Percentiles rank a stretch among this genome's conserved stretches.
These are phyloP conservation scores for Diadumene lineata DNA, from an alignment of 92 coral and sea anemone genomes.

Conservation along the genomic window DNA sequence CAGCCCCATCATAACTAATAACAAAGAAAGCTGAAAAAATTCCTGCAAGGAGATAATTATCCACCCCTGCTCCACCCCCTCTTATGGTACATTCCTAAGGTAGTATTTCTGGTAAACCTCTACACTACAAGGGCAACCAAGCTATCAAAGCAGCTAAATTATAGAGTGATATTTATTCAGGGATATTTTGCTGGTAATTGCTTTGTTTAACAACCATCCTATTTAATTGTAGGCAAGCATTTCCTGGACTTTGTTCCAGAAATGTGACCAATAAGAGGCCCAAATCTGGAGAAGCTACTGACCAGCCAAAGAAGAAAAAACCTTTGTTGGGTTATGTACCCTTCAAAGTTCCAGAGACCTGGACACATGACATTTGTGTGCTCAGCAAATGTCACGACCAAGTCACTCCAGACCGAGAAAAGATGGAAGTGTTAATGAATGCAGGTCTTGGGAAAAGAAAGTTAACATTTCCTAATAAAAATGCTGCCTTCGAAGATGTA, in stretches of 20 bases:
- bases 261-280: conserved; percentile 50
- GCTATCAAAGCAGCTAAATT: too few relatives aligned
- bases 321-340: conserved; percentile 52
- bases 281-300: conserved; percentile 5
- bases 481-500: conserved; percentile 48
- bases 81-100: too few relatives aligned
- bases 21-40: too few relatives aligned
- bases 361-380: conserved; percentile 68
- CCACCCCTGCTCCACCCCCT: too few relatives aligned
- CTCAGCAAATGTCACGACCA: conserved; percentile 54
- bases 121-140: too few relatives aligned
- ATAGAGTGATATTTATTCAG: too few relatives aligned
- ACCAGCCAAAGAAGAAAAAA: conserved; percentile 50
- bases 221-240: too few relatives aligned
- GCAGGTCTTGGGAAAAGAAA: conserved; percentile 73
- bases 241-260: conserved; percentile 44
- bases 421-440: conserved; percentile 43
- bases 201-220: too few relatives aligned
- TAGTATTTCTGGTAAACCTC: too few relatives aligned
- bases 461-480: conserved; percentile 57
- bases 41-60: too few relatives aligned
- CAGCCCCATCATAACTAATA: too few relatives aligned
- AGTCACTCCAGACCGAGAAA: conserved; percentile 47
- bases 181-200: too few relatives aligned
- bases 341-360: conserved; percentile 57